These are phyloP conservation scores for Agriopis aurantiaria DNA, from an alignment of 2,888 invertebrate species.

Conservation along the genomic window DNA sequence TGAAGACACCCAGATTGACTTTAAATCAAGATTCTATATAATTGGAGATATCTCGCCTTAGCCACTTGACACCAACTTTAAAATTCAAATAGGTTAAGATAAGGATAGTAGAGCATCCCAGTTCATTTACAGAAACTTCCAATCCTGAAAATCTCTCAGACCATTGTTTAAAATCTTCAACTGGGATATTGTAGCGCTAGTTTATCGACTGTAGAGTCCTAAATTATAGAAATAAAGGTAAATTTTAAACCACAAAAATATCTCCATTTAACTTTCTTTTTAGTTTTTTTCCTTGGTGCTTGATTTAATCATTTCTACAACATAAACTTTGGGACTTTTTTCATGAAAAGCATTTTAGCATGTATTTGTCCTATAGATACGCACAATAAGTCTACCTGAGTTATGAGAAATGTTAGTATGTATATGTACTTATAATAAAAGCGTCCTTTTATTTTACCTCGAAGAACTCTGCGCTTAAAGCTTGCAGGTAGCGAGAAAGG, in stretches of 20 bases:
- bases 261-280: too few relatives aligned
- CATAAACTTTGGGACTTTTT: too few relatives aligned
- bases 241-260: too few relatives aligned
- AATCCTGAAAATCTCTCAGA: not conserved
- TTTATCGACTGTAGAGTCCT: not conserved
- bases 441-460: slow-evolving; percentile 40
- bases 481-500: slow-evolving; percentile 46
- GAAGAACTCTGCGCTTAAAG: slow-evolving; percentile 39
- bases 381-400: slow-evolving; percentile 6
- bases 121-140: slow-evolving; percentile 16
- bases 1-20: too few relatives aligned
- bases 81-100: slow-evolving; percentile 27
- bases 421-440: slow-evolving; percentile 32
- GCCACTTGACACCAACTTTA: slow-evolving; percentile 27
- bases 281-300: too few relatives aligned
- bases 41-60: slow-evolving; percentile 6
- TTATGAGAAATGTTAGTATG: slow-evolving; percentile 21
- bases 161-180: not conserved
- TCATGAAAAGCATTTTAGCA: not conserved
- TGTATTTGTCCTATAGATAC: slow-evolving; percentile 3
- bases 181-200: not conserved
- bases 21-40: not conserved
- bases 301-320: too few relatives aligned
- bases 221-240: not conserved
- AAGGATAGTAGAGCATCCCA: slow-evolving; percentile 18